Evolutionary conservation across 2,113 vertebrate species (phyloP), one percentile per base, ranked within the genome.

Genomic region (Isurus oxyrinchus): DNA sequence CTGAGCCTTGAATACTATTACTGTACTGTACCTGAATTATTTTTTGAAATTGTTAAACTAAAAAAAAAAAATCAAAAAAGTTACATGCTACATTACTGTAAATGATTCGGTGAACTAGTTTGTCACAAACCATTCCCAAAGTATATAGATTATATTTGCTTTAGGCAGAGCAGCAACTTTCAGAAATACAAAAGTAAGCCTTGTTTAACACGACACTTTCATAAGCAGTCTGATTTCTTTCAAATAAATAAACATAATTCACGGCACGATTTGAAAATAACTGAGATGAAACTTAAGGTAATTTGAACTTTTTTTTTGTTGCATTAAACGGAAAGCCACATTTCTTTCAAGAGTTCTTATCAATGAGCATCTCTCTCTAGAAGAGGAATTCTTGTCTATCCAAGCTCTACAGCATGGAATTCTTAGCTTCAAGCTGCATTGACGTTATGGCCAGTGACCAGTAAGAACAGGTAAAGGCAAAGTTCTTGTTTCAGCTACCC

Each of bases 171-270:
- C 90, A 94, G 59, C 90, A 94, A 63, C 66, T 59, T 94, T 94
- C 61, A 63, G 35, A 63, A 19, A n/a, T 40, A 40, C 90, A 94
- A 94, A 94, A 61, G 40, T 63, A 94, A 94, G 59, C 90, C 90
- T 94, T 61, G 21, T 40, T 40, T 94, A 94, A 94, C 35, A 63
- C 8, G 21, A 66, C 57, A 94, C 13, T 49, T 23, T 94, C 90
- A n/a, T 40, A 6, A 94, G 59, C 90, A 94, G 19, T 40, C 57
- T 61, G 61, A 94, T 63, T 63, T 94, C 35, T n/a, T 49, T 63
- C 61, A 94, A 94, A 94, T 40, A 40, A 63, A 94, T 63, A 94
- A 63, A 94, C 59, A n/a, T 94, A 94, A 94, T 94, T 94, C 90
- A 63, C n/a, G 90, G n/a, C 35, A 40, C 35, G n/a, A 94, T 61